Base-by-base conservation (phyloP, 2,888 invertebrate genomes). In the Drosophila vallismaia region DNA sequence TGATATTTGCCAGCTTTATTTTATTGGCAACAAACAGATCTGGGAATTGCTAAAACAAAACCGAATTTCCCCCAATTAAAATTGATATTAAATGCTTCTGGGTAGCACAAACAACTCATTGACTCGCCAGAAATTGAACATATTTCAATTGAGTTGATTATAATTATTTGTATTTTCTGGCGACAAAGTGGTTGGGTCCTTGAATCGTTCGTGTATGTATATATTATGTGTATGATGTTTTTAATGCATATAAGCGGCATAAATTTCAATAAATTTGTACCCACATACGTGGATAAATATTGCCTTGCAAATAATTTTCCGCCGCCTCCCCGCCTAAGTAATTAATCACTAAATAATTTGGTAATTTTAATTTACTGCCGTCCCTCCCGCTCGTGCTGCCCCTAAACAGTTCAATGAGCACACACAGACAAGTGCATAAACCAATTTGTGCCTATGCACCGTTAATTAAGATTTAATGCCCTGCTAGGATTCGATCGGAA, bases 381-480 rank as follows among this genome's bases (percentile, higher is more conserved):
- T 38, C 51, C 60, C 48, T 4, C 24, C 50, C 40, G 49, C 60
- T 8, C 38, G n/a, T n/a, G 10, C n/a, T n/a, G 10, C 6, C 6
- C 40, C 28, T 50, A 71, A 81, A 77, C 77, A 77, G 73, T 64
- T 63, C 72, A 74, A 44, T 58, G 67, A 59, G 31, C 76, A 62
- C 50, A 53, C 42, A 44, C 46, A 64, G 40, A 63, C 69, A 64
- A 51, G 49, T 49, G 45, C 70, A 62, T 46, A 46, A 62, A 53
- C 53, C 51, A 72, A 54, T 45, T 56, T 57, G 33, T 56, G 53
- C 49, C 53, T 52, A 46, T 72, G 79, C 71, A 75, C 66, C 74
- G 75, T 78, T 84, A 87, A 88, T 87, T 87, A 88, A 87, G 88
- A 83, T 79, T 85, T 88, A 87, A 88, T 88, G 79, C 36, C 48